phyloP scores from a whole-genome alignment of 2,888 invertebrate species.

The Dyspetes luteomarginatus region DNA sequence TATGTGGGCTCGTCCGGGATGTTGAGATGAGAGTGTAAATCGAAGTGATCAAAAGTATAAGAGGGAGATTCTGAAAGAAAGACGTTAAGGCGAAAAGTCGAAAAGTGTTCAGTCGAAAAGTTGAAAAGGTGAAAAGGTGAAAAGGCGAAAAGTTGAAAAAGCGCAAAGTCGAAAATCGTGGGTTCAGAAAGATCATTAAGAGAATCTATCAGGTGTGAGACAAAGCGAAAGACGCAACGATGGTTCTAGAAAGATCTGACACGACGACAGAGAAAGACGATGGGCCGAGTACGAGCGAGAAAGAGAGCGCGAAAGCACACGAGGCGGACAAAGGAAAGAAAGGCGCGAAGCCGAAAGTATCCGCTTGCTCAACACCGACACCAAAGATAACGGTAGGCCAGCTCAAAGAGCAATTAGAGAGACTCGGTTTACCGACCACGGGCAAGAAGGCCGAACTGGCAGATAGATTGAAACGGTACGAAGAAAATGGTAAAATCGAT shows the following conservation, averaged over 20 bases:
- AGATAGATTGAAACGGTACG: neutral
- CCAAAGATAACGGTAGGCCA: neutral
- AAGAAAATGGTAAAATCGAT: neutral
- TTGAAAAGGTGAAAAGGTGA: too few relatives aligned
- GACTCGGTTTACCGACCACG: neutral
- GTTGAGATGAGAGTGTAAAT: too few relatives aligned
- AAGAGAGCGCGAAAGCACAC: slow-evolving; percentile 4
- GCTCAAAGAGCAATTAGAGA: neutral
- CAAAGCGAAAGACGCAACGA: neutral
- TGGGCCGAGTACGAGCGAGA: neutral
- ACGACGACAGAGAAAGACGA: neutral
- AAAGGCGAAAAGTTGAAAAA: too few relatives aligned
- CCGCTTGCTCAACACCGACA: neutral
- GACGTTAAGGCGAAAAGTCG: too few relatives aligned
- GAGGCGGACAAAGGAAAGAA: neutral
- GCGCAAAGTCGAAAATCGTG: too few relatives aligned
- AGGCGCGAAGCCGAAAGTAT: neutral
- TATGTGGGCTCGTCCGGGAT: too few relatives aligned
- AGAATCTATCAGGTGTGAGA: neutral
- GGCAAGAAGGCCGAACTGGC: slow-evolving; percentile 14
- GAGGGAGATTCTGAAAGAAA: too few relatives aligned
- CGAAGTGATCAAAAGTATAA: too few relatives aligned
- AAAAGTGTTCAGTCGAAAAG: too few relatives aligned
- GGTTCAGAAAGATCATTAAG: neutral
- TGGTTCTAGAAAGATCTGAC: neutral